phyloP scores from a whole-genome alignment of 1,140 invertebrate species.

The Batillaria attramentaria region DNA sequence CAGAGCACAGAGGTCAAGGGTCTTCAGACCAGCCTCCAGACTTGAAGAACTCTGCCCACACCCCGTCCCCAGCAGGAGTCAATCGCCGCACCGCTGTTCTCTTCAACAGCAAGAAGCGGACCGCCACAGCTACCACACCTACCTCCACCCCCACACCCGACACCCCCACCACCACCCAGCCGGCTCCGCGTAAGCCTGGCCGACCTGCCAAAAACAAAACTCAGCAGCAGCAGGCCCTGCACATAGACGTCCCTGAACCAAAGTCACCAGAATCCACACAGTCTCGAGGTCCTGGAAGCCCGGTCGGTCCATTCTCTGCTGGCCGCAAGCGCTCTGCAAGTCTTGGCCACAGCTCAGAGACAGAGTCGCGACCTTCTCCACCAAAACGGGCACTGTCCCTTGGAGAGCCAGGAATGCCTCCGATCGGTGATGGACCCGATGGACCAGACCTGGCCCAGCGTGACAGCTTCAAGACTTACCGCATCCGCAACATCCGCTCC shows the following conservation, averaged over 20 bases:
- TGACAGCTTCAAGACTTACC: constrained; percentile 64
- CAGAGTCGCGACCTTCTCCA: constrained; percentile 52
- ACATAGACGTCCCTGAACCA: constrained; percentile 36
- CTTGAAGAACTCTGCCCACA: constrained; percentile 45
- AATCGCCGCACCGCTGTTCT: constrained; percentile 88
- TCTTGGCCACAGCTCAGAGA: constrained; percentile 44
- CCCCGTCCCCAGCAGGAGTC: constrained; percentile 76
- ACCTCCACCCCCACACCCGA: constrained; percentile 35
- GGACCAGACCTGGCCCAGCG: constrained; percentile 56
- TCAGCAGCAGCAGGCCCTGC: constrained; percentile 34
- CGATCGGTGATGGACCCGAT: constrained; percentile 36
- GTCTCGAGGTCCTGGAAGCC: constrained; percentile 44
- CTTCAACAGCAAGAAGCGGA: constrained; percentile 82
- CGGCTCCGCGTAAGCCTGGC: constrained; percentile 46
- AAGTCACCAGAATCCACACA: constrained; percentile 51
- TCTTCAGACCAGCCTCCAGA: constrained; percentile 40
- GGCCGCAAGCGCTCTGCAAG: constrained; percentile 62
- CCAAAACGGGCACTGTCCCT: constrained; percentile 53
- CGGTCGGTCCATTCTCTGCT: constrained; percentile 41
- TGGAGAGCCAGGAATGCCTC: background rate
- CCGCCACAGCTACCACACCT: constrained; percentile 33
- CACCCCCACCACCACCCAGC: constrained; percentile 29
- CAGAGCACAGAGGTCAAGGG: constrained; percentile 30
- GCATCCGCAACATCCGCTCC: constrained; percentile 57
- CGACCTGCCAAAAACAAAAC: constrained; percentile 50